These are phyloP conservation scores for Climacteris rufus DNA, from an alignment of 2,113 vertebrate genomes.

Conservation along the genomic window DNA sequence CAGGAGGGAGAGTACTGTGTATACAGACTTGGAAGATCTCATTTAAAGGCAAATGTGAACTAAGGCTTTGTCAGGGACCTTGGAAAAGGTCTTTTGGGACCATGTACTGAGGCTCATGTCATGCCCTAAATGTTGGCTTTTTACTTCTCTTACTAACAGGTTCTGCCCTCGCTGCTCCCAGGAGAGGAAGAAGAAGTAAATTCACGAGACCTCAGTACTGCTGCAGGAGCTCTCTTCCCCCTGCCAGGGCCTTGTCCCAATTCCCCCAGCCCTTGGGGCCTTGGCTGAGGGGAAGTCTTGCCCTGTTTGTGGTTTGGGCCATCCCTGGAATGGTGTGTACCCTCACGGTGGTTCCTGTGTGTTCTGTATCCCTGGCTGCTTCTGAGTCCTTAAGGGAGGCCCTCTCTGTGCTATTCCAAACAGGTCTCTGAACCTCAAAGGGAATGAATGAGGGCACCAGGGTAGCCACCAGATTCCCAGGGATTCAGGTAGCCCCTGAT, in stretches of 20 bases:
- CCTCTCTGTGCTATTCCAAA: conserved; percentile 53
- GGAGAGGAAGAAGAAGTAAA: conserved; percentile 84
- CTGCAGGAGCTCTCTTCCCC: conserved; percentile 52
- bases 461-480: conserved; percentile 60
- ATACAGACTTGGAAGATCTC: neutral
- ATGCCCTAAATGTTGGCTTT: neutral
- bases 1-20: neutral
- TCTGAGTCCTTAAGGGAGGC: conserved; percentile 37
- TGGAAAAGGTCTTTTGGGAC: neutral
- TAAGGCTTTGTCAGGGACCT: neutral
- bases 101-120: neutral
- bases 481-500: conserved; percentile 58
- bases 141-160: conserved; percentile 53
- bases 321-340: conserved; percentile 65
- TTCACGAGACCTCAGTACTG: neutral
- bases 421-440: conserved; percentile 60
- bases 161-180: conserved; percentile 84
- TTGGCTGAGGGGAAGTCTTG: conserved; percentile 45
- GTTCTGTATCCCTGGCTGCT: conserved; percentile 47
- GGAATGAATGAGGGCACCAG: conserved; percentile 55
- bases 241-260: conserved; percentile 45
- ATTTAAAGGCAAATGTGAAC: neutral
- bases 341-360: conserved; percentile 33
- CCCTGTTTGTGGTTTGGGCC: conserved; percentile 54
- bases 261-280: conserved; percentile 46